phyloP scores from a whole-genome alignment of 2,888 invertebrate species.

The Tipula vernalis region DNA sequence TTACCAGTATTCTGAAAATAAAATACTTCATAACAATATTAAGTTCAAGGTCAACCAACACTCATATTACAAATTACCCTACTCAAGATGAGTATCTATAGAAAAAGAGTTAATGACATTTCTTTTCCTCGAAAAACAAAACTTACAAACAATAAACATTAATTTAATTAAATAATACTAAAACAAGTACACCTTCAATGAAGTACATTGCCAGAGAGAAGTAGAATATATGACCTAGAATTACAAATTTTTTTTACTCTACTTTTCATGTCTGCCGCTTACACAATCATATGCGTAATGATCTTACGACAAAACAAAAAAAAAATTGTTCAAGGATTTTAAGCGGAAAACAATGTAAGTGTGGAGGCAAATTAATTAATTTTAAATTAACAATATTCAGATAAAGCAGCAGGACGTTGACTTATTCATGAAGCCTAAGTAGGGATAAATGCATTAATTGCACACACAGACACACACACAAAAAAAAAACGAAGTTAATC shows the following conservation, averaged over 20 bases:
- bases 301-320: background rate
- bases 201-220: background rate
- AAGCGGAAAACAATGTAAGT: background rate
- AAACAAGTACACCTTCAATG: background rate
- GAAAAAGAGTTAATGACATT: background rate
- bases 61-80: background rate
- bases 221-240: background rate
- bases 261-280: background rate
- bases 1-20: too few relatives aligned
- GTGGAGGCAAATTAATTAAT: background rate
- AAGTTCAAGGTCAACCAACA: background rate
- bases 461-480: background rate
- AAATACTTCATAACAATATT: background rate
- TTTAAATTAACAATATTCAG: background rate
- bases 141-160: background rate
- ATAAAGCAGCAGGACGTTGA: background rate
- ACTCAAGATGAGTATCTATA: background rate
- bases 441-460: background rate
- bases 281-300: background rate
- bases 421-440: background rate
- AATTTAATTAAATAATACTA: background rate
- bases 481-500: background rate
- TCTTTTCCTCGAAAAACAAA: background rate
- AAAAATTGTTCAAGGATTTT: background rate
- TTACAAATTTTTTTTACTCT: background rate